These are phyloP conservation scores for Campylomormyrus numenius DNA, from an alignment of 2,113 vertebrate genomes.

Conservation along the genomic window DNA sequence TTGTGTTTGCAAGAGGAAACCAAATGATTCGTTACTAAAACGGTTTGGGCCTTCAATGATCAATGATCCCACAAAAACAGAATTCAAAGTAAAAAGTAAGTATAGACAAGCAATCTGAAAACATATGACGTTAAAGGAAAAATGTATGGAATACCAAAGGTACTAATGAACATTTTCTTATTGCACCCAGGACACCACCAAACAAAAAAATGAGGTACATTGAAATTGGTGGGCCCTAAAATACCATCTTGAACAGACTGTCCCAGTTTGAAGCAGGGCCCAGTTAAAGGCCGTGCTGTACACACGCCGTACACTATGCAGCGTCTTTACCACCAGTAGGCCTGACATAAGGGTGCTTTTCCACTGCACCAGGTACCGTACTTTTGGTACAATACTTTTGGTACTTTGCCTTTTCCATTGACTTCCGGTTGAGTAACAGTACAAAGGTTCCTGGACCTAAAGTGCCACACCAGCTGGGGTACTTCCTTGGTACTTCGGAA, in stretches of 20 bases:
- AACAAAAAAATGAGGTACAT: neutral
- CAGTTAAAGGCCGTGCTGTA: neutral
- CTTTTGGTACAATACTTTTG: neutral
- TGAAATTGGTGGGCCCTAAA: neutral
- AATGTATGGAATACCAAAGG: neutral
- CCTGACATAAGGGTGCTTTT: neutral
- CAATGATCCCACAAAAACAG: neutral
- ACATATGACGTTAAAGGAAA: neutral
- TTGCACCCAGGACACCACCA: neutral
- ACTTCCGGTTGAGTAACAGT: neutral
- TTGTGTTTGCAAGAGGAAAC: neutral
- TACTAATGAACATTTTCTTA: neutral
- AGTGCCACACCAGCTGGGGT: neutral
- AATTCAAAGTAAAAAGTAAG: neutral
- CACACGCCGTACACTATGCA: too few species aligned
- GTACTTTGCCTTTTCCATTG: neutral
- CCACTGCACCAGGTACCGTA: neutral
- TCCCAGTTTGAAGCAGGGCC: neutral
- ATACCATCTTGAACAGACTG: neutral
- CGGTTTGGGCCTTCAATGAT: neutral
- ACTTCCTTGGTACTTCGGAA: neutral
- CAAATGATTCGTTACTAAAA: neutral
- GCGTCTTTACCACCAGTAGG: neutral
- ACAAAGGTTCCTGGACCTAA: neutral
- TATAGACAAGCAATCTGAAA: neutral